Base-by-base conservation (phyloP, 23 tunicate species). In the Halocynthia roretzi region DNA sequence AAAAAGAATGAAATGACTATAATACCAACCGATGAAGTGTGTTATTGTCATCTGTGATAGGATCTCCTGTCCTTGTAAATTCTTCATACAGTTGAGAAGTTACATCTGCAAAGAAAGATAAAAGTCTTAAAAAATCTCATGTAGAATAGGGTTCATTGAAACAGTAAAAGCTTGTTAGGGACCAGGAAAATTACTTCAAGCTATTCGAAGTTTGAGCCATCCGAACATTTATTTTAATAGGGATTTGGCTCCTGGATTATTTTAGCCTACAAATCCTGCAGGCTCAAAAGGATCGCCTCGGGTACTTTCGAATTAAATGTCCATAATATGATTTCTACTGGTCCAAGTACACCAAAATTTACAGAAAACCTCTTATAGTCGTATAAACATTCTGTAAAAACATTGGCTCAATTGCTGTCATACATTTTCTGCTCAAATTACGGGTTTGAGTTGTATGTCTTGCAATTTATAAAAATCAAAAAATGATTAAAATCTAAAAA, bases 21-120 rank as follows among this genome's bases (percentile, higher is more conserved):
- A 31, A 54, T 31, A 52, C 55, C 7, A 50, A 82, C 87, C 80
- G 82, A 53, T 92, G 98, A 54, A 92, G 57, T 19, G 78, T 76
- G 67, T 82, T 85, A 73, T 74, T 92, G 78, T 92, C 98, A 86
- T 92, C 98, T 14, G 98, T 86, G 8, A 92, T 92, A 10, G 98
- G 98, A 40, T 92, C 93, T 14, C 84, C 72, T 19, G 83, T 73
- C 15, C 51, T 15, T 48, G 70, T 60, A 68, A 90, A 90, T 15
- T 90, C 90, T 11, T 81, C 56, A 62, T 31, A 77, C 5, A 90
- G 71, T 63, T 85, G 82, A 48, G 82, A 61, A 8, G 81, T 87
- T 48, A 90, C 60, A 76, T 90, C 97, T 90, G 75, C 51, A 81
- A 72, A 0, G 71, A 5, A 2, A 52, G 50, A 63, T 54, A 75